Evolutionary conservation across 2,888 invertebrate species (phyloP), one percentile per base, ranked within the genome.

Genomic region (Zaprionus obscuricornis): DNA sequence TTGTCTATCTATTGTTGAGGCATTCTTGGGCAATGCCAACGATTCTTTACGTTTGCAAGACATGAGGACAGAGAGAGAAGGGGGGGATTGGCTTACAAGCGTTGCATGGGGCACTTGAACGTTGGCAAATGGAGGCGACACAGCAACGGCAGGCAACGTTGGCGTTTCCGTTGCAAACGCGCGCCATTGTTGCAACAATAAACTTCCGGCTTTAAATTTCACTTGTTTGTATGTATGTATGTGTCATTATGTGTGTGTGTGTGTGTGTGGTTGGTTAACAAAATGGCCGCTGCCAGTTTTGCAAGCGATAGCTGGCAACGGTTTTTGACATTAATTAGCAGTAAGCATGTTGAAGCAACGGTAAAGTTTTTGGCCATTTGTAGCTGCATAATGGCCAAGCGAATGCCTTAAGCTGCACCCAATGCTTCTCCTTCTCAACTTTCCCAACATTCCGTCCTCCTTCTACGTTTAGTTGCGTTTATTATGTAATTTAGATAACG

Each of bases 251-350:
- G 7, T 27, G 17, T 46, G 4, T 42, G 11, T 36, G 39, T 18
- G 4, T 64, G 45, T 49, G 37, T 63, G 45, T 47, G 47, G 43
- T 39, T 43, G 34, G 51, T 43, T 43, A 60, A 62, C 74, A 55
- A 70, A 77, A 74, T 69, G 76, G 57, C 49, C 49, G 51, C 40
- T 56, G 58, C 54, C 57, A 56, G 50, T 58, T 37, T 26, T 57
- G 50, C 56, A 50, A 55, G 43, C 55, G 55, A 75, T 55, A 42
- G 63, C 49, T 54, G 40, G 50, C 68, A 72, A 69, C 57, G 70
- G 73, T 67, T 66, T 77, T 81, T 75, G 79, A 84, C 84, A 81
- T 84, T 81, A 81, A 81, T 81, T 81, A 81, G 84, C 75, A 63
- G 54, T 51, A 72, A 83, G 68, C 72, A 79, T 65, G 81, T 69